phyloP scores from a whole-genome alignment of 2,113 vertebrate species.

The Ia io region DNA sequence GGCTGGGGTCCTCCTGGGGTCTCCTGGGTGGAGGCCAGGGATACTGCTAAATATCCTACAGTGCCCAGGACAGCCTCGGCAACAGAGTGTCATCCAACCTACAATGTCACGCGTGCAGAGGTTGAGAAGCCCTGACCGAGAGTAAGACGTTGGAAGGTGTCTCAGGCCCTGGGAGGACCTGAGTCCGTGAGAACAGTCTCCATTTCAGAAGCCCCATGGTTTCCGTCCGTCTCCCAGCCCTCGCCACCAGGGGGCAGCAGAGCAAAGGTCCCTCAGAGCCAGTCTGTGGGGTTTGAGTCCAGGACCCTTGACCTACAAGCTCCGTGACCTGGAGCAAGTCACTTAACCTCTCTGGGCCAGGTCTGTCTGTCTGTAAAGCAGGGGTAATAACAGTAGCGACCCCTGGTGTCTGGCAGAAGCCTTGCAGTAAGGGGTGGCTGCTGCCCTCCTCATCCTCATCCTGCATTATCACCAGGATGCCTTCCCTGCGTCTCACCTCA shows the following conservation, averaged over 20 bases:
- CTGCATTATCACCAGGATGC: fast-evolving
- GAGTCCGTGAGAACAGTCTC: not conserved
- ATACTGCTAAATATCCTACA: not conserved
- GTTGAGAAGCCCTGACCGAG: not conserved
- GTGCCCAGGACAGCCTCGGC: not conserved
- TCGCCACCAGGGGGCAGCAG: not conserved
- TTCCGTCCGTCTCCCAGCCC: not conserved
- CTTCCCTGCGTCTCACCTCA: not conserved
- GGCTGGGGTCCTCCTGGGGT: not conserved
- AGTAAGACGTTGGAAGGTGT: not conserved
- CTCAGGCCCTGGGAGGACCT: not conserved
- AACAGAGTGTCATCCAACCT: not conserved
- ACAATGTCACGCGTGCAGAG: not conserved
- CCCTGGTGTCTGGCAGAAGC: not conserved
- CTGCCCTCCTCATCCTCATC: not conserved
- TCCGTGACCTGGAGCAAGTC: conserved; percentile 18
- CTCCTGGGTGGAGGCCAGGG: not conserved
- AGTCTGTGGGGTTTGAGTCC: not conserved
- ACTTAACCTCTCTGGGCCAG: not conserved
- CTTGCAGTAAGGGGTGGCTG: not conserved
- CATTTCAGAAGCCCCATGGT: not conserved
- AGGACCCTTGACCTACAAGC: not conserved
- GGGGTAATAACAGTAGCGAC: fast-evolving
- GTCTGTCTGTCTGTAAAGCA: not conserved
- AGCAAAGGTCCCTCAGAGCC: not conserved